A percentile compares a stretch with the other conserved stretches of the same genome.
Conservation (phyloP, 2,797 vertebrate genomes). For the Oryzias sinensis region DNA sequence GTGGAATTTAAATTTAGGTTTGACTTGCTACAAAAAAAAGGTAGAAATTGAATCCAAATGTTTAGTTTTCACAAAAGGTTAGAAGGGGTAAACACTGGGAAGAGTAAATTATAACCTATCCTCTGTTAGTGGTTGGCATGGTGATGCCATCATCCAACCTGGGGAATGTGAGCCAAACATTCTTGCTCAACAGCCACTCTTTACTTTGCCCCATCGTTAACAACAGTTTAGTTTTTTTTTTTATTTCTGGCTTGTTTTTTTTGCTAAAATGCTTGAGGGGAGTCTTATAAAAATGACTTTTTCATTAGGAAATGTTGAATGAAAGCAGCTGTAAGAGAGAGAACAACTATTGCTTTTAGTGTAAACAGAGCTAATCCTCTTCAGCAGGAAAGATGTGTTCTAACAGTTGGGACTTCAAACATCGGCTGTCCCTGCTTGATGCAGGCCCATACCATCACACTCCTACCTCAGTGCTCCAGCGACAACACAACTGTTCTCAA, state of each 20-base stretch:
- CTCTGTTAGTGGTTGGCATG: slow-evolving; percentile 49
- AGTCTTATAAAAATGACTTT: background rate
- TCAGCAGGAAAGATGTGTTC: background rate
- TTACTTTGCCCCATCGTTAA: background rate
- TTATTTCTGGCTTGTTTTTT: background rate
- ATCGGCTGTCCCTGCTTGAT: background rate
- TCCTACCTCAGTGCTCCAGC: background rate
- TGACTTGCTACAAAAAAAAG: too few species aligned
- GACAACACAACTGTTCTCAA: too few species aligned
- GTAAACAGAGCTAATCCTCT: background rate
- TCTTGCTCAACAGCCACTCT: slow-evolving; percentile 7
- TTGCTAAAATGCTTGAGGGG: background rate
- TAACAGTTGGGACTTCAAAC: background rate
- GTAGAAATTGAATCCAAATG: too few species aligned
- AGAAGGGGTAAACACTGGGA: slow-evolving; percentile 14
- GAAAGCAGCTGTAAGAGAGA: background rate
- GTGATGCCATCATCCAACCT: slow-evolving; percentile 33
- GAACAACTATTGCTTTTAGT: background rate
- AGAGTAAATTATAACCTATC: slow-evolving; percentile 13
- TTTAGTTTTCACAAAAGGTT: too few species aligned
- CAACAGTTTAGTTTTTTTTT: background rate
- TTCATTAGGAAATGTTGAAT: background rate
- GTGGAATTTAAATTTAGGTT: too few species aligned
- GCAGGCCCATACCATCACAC: background rate
- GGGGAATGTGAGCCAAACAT: slow-evolving; percentile 44